Evolutionary conservation across 2,113 vertebrate species (phyloP).

Genomic region (Otus sunia): DNA sequence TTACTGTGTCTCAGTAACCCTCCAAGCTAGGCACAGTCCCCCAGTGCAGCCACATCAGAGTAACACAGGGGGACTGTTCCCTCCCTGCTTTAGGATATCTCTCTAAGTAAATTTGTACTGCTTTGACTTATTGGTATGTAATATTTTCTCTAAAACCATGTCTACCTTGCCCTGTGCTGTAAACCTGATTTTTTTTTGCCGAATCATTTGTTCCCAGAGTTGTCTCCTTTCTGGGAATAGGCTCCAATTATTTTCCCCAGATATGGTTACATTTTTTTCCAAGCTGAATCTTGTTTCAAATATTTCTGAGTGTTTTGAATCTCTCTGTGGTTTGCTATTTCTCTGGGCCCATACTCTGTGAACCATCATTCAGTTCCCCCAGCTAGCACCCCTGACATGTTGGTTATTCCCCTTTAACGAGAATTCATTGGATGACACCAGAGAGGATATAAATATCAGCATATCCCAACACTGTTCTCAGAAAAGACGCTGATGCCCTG

Average conservation of each 20-base stretch:
- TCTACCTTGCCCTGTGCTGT: background rate
- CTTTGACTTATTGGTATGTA: background rate
- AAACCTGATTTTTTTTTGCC: background rate
- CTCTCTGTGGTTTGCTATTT: background rate
- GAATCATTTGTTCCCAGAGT: background rate
- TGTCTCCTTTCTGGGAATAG: background rate
- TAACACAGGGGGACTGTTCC: background rate
- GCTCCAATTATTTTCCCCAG: background rate
- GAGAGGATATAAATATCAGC: conserved; percentile 19
- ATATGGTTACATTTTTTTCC: background rate
- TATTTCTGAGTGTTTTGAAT: background rate
- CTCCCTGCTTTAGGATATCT: background rate
- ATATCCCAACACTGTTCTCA: background rate
- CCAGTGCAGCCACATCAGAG: background rate
- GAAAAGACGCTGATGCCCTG: background rate
- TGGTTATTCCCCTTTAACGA: background rate
- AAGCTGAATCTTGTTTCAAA: background rate
- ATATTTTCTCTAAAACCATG: background rate
- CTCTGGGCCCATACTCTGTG: background rate
- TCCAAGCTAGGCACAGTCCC: background rate
- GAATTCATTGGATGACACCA: background rate
- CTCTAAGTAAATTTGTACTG: background rate
- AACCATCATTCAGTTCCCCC: background rate
- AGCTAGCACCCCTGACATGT: background rate
- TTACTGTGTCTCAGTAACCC: background rate